These are phyloP conservation scores for Lophochroa leadbeateri DNA, from an alignment of 2,113 vertebrate species.

Conservation along the genomic window DNA sequence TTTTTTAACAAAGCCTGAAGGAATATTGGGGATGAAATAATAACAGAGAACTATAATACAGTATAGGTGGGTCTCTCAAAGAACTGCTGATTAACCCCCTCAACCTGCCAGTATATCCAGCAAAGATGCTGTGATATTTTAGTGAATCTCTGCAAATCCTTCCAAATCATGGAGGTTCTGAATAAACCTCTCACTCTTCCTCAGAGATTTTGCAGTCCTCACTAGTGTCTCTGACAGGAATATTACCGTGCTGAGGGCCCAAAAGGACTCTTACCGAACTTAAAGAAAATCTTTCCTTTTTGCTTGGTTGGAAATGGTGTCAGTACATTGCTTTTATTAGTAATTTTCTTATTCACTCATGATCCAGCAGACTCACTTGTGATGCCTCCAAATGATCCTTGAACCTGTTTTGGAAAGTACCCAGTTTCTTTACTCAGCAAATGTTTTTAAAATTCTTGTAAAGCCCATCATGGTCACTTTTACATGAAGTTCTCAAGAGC, in stretches of 20 bases:
- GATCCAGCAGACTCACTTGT: neutral
- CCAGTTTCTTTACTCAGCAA: neutral
- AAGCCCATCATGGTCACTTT: neutral
- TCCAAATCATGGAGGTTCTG: neutral
- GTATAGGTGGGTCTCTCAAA: neutral
- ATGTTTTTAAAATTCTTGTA: neutral
- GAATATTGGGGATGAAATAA: neutral
- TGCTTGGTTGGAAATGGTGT: neutral
- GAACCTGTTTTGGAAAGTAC: neutral
- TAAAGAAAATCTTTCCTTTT: neutral
- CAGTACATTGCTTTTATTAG: neutral
- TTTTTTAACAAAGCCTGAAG: neutral
- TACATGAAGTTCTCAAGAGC: neutral
- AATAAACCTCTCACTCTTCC: neutral
- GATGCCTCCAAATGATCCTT: neutral
- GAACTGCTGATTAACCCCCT: neutral
- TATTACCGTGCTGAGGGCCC: neutral
- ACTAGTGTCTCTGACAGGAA: neutral
- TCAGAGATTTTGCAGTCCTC: neutral
- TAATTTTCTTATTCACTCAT: neutral
- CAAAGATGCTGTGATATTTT: neutral
- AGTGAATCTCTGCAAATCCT: neutral
- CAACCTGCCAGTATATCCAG: neutral
- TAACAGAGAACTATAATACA: neutral
- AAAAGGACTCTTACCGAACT: neutral